A percentile compares a stretch with the other conserved stretches of the same genome.
Conservation (phyloP, 2,113 vertebrate genomes). For the Pseudorasbora parva region DNA sequence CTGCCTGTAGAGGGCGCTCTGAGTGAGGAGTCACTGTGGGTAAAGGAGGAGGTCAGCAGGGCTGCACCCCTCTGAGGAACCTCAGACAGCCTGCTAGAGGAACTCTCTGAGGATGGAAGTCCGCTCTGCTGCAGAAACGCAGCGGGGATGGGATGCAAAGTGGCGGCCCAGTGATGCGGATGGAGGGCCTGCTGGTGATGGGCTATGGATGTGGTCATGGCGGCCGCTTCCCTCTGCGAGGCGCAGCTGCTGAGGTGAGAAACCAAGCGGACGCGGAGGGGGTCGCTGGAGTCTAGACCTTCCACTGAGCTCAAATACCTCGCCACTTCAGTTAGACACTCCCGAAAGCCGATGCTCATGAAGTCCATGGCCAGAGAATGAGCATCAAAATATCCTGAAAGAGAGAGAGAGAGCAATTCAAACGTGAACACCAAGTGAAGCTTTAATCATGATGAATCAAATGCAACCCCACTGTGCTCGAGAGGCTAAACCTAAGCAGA, state of each 20-base stretch:
- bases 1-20: slow-evolving; percentile 78
- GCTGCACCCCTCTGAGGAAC: slow-evolving; percentile 74
- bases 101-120: slow-evolving; percentile 72
- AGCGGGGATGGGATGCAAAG: slow-evolving; percentile 81
- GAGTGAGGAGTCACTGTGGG: slow-evolving; percentile 80
- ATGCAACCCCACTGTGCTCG: slow-evolving; percentile 29
- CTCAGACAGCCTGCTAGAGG: slow-evolving; percentile 77
- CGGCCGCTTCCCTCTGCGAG: slow-evolving; percentile 86
- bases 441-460: slow-evolving; percentile 5
- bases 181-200: slow-evolving; percentile 78
- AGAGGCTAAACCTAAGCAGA: slow-evolving; percentile 42
- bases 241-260: slow-evolving; percentile 91
- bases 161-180: slow-evolving; percentile 83
- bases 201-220: slow-evolving; percentile 82
- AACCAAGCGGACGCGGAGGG: slow-evolving; percentile 84
- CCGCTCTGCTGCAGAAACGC: slow-evolving; percentile 80
- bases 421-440: not conserved
- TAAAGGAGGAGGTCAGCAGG: slow-evolving; percentile 81
- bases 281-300: slow-evolving; percentile 86
- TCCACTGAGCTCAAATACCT: slow-evolving; percentile 89
- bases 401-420: not conserved
- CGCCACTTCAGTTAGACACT: slow-evolving; percentile 90
- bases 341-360: slow-evolving; percentile 94
- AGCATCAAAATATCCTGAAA: slow-evolving; percentile 86
- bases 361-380: slow-evolving; percentile 94